Base-by-base conservation (phyloP, 2,113 vertebrate species). In the Microcebus ravelobensis region DNA sequence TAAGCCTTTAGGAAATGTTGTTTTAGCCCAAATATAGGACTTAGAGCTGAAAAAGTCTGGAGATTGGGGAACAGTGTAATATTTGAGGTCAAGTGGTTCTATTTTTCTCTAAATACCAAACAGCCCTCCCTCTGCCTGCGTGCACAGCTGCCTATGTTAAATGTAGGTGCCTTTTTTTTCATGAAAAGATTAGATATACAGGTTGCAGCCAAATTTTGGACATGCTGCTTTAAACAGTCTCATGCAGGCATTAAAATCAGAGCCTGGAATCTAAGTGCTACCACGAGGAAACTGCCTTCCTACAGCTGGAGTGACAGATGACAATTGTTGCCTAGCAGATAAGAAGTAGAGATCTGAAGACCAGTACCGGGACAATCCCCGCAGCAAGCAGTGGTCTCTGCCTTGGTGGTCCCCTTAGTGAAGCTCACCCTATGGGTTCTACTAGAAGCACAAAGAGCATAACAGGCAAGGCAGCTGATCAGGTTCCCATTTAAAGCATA, bases 161-260 rank as follows among this genome's bases (percentile, higher is more conserved):
- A 61, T 17, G 8, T 39, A 82, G 86, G 61, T 73, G 27, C 52
- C 42, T 94, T 87, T 31, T 85, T 85, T 87, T 48, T 95, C 36
- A 73, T 61, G 45, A 81, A 80, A 87, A 86, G 55, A 83, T 87
- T 87, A 31, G 45, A n/a, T 34, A 8, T 57, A 23, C 45, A 86
- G 68, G 82, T 89, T 77, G 61, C 10, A 83, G 31, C 42, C 50
- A 89, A 80, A 73, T 87, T 91, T 96, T 71, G 42, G 61, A 68
- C 65, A 85, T 79, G 12, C 15, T 88, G 25, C 42, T 85, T 77
- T 87, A 50, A 87, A 73, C 2, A 85, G 57, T 73, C 18, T 81
- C 48, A 42, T 6, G 4, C 31, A 73, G 77, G 25, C 34, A 39
- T 91, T 79, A 63, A 85, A 92, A 65, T 73, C 55, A 59, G 70